These are phyloP conservation scores for Dromococcyx pavoninus DNA, from an alignment of 2,797 vertebrate genomes.

Conservation along the genomic window DNA sequence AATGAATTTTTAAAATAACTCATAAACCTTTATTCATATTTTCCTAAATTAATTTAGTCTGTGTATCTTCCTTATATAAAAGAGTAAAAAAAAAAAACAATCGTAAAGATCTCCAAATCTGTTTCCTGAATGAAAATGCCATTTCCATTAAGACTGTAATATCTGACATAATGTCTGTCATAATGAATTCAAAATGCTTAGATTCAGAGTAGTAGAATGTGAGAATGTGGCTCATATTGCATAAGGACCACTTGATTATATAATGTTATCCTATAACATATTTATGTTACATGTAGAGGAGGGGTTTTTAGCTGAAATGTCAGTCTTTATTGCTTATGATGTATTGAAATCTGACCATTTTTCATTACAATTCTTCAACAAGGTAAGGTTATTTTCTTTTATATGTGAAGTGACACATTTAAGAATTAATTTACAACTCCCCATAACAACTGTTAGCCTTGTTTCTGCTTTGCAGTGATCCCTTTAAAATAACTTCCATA, in stretches of 20 bases:
- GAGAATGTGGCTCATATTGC: background rate
- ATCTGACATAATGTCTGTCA: background rate
- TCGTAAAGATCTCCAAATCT: background rate
- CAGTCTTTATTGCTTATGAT: background rate
- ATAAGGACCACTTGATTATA: background rate
- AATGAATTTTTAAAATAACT: background rate
- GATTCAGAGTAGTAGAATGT: background rate
- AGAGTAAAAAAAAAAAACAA: background rate
- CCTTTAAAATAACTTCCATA: background rate
- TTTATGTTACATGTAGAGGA: too few relatives aligned
- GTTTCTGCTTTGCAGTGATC: background rate
- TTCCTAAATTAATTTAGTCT: background rate
- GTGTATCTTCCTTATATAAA: background rate
- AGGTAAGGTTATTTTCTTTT: background rate
- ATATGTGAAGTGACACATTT: accelerated
- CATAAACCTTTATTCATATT: background rate
- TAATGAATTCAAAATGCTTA: background rate
- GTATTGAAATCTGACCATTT: background rate
- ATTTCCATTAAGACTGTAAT: background rate
- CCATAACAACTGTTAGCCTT: background rate
- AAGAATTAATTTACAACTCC: background rate
- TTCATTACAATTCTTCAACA: background rate
- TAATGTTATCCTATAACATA: background rate
- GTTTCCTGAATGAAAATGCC: background rate
- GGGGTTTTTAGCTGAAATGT: background rate